phyloP scores from a whole-genome alignment of 2,888 invertebrate genomes.

The Drosophila phalerata region DNA sequence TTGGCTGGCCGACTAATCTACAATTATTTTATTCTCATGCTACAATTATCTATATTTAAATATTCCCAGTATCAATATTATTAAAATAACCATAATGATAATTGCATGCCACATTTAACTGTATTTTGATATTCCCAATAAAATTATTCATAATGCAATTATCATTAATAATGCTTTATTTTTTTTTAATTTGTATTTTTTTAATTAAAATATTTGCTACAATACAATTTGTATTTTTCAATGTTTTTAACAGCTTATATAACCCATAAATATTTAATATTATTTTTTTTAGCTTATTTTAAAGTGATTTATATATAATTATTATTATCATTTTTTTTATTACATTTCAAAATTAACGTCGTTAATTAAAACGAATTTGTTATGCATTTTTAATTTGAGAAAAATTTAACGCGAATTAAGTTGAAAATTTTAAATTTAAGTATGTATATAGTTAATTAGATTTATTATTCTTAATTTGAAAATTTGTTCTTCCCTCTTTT shows the following conservation, averaged over 20 bases:
- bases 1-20: slow-evolving; percentile 78
- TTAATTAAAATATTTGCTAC: slow-evolving; percentile 80
- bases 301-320: slow-evolving; percentile 64
- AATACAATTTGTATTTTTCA: slow-evolving; percentile 75
- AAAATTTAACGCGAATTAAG: slow-evolving; percentile 70
- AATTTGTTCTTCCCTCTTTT: slow-evolving; percentile 13
- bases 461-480: slow-evolving; percentile 34
- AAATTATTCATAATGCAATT: slow-evolving; percentile 29
- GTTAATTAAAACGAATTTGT: slow-evolving; percentile 47
- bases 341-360: slow-evolving; percentile 64
- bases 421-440: slow-evolving; percentile 55
- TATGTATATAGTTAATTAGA: slow-evolving; percentile 28
- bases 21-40: not conserved
- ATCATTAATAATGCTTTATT: slow-evolving; percentile 80
- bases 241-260: slow-evolving; percentile 76
- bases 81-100: no score
- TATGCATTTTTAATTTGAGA: slow-evolving; percentile 48
- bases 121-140: slow-evolving; percentile 11
- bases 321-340: slow-evolving; percentile 67
- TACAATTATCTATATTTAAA: not conserved
- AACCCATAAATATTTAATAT: slow-evolving; percentile 58
- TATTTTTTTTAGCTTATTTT: slow-evolving; percentile 55
- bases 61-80: slow-evolving; percentile 13
- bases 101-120: not conserved
- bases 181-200: slow-evolving; percentile 46